These are phyloP conservation scores for Sarcophaga carnaria DNA, from an alignment of 2,888 invertebrate genomes.

Conservation along the genomic window DNA sequence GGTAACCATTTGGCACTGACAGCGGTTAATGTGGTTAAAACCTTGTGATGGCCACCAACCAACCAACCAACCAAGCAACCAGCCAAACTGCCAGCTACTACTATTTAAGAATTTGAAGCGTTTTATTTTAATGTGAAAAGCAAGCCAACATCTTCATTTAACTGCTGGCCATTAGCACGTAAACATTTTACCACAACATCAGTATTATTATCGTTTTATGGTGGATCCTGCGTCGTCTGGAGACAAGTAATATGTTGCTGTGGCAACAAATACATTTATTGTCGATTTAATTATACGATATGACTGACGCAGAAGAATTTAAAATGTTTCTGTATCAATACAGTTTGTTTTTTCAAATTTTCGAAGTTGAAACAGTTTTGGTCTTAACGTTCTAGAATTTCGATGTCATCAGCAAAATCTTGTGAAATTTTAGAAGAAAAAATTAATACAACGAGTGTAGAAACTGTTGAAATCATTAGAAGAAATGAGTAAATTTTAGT, in stretches of 20 bases:
- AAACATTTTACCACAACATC: conserved; percentile 37
- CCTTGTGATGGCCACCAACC: background rate
- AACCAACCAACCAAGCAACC: background rate
- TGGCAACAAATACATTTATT: too few species aligned
- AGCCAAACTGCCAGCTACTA: background rate
- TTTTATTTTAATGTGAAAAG: background rate
- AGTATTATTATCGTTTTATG: conserved; percentile 27
- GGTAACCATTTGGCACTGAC: conserved; percentile 35
- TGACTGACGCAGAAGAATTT: too few species aligned
- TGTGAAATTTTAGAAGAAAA: too few species aligned
- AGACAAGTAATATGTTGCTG: background rate
- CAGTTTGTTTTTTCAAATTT: too few species aligned
- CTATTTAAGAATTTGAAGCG: background rate
- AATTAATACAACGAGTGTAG: background rate
- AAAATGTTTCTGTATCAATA: too few species aligned
- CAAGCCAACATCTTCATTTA: conserved; percentile 37
- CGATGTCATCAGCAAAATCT: too few species aligned
- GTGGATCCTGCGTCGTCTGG: background rate
- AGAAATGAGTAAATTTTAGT: background rate
- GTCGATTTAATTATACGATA: too few species aligned
- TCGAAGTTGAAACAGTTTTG: too few species aligned
- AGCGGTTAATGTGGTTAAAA: conserved; percentile 47
- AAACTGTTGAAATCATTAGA: conserved; percentile 14
- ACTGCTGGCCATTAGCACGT: conserved; percentile 59
- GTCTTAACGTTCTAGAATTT: too few species aligned